phyloP scores from a whole-genome alignment of 2,113 vertebrate species.

The Thryonomys swinderianus region DNA sequence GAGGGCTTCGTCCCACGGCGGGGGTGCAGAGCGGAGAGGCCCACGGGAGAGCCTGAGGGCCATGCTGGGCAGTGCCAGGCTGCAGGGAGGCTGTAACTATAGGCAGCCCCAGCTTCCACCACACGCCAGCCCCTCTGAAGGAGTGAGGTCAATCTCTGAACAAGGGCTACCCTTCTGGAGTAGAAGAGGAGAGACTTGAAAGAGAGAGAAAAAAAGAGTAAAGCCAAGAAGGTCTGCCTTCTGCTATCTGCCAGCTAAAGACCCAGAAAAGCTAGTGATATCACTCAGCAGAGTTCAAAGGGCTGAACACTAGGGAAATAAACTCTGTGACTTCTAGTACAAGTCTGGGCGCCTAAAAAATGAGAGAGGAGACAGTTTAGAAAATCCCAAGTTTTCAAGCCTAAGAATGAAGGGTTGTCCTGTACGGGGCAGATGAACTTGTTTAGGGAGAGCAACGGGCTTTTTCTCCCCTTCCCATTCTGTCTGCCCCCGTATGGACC shows the following conservation, averaged over 20 bases:
- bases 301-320: not conserved
- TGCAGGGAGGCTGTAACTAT: not conserved
- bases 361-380: no score
- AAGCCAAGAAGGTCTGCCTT: not conserved
- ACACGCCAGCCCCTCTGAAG: not conserved
- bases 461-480: not conserved
- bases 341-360: not conserved
- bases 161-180: not conserved
- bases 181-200: not conserved
- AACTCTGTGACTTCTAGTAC: not conserved
- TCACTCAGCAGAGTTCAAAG: not conserved
- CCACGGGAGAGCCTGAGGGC: fast-evolving
- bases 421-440: not conserved
- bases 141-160: not conserved
- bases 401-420: not conserved
- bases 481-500: not conserved
- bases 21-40: fast-evolving
- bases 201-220: not conserved
- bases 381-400: not conserved
- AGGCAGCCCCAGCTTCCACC: not conserved
- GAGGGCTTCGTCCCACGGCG: not conserved
- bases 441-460: not conserved
- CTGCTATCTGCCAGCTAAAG: not conserved
- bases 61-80: fast-evolving
- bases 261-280: not conserved